A percentile compares a stretch with the other conserved stretches of the same genome.
Evolutionary conservation across 1,140 invertebrate genomes (phyloP).

Genomic region (Macrobrachium nipponense): DNA sequence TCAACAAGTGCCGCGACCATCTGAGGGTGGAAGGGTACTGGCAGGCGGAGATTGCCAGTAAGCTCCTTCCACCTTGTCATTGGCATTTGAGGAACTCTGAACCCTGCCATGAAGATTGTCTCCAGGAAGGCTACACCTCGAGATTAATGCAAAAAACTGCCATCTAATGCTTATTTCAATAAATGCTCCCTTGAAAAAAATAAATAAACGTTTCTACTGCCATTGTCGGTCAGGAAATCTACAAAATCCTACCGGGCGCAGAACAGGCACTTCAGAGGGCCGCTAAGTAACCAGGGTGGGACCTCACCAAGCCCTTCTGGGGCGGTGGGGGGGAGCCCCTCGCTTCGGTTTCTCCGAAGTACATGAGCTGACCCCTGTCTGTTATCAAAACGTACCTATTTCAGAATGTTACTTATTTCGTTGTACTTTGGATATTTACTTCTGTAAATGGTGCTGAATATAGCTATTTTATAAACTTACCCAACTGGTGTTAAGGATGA

Average conservation of each 20-base stretch:
- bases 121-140: constrained; percentile 55
- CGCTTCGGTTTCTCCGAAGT: too few relatives aligned
- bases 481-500: not conserved
- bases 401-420: not conserved
- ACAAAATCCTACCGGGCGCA: too few relatives aligned
- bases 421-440: constrained; percentile 12
- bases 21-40: constrained; percentile 15
- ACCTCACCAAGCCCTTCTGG: too few relatives aligned
- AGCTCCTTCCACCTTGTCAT: not conserved
- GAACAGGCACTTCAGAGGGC: too few relatives aligned
- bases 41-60: constrained; percentile 31
- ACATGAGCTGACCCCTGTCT: not conserved
- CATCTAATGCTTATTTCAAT: constrained; percentile 21
- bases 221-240: not conserved
- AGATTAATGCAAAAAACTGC: constrained; percentile 1
- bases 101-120: constrained; percentile 45
- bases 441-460: constrained; percentile 34
- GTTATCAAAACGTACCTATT: not conserved
- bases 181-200: not conserved
- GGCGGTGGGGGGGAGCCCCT: not conserved
- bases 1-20: constrained; percentile 23
- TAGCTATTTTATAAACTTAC: not conserved
- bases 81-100: not conserved
- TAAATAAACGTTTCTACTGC: not conserved
- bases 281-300: too few relatives aligned